Evolutionary conservation across 64 coral and sea anemone species (phyloP).

Genomic region (Exaiptasia diaphana): DNA sequence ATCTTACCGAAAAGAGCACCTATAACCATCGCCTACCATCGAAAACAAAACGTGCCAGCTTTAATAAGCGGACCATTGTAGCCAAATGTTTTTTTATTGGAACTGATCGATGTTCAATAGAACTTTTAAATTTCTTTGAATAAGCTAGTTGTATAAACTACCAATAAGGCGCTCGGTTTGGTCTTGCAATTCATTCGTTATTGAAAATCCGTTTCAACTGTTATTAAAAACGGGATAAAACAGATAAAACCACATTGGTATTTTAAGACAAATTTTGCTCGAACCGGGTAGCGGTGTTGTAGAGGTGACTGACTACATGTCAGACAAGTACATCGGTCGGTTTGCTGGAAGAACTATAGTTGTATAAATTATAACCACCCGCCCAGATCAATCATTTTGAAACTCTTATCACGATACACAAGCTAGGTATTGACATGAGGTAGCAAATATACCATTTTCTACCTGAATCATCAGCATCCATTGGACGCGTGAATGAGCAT

Average conservation of each 20-base stretch:
- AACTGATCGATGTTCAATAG: neutral
- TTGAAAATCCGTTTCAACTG: too few relatives aligned
- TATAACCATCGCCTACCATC: too few relatives aligned
- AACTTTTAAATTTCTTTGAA: too few relatives aligned
- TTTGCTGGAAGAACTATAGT: too few relatives aligned
- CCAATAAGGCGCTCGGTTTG: too few relatives aligned
- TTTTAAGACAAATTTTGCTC: neutral
- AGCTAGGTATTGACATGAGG: neutral
- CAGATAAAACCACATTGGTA: conserved; percentile 3
- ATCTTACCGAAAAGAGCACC: too few relatives aligned
- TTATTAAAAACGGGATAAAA: neutral
- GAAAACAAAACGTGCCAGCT: too few relatives aligned
- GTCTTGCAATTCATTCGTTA: too few relatives aligned
- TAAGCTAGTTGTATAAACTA: too few relatives aligned
- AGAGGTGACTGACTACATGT: neutral
- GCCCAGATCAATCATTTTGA: conserved; percentile 3
- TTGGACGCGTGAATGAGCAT: conserved; percentile 1
- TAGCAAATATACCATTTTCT: neutral
- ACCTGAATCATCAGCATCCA: conserved; percentile 25
- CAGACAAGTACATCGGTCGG: neutral
- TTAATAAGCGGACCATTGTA: too few relatives aligned
- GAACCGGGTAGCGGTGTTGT: neutral
- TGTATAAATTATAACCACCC: conserved; percentile 22
- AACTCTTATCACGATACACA: conserved; percentile 12
- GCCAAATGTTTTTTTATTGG: conserved; percentile 3